phyloP scores from a whole-genome alignment of 2,888 invertebrate genomes.

The Zele albiditarsus region DNA sequence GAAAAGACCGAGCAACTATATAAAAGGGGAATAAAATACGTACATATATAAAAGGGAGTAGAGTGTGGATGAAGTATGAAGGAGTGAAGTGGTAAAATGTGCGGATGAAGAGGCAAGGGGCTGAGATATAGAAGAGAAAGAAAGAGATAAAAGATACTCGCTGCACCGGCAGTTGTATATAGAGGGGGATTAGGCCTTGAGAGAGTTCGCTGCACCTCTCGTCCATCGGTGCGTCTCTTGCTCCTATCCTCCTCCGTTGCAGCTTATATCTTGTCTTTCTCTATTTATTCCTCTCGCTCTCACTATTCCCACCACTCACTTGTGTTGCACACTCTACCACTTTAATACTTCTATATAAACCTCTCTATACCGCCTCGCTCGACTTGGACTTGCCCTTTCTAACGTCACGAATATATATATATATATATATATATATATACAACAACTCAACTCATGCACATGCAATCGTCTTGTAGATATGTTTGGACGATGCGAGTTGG shows the following conservation, averaged over 20 bases:
- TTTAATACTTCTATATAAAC: slow-evolving; percentile 19
- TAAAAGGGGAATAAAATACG: slow-evolving; percentile 1
- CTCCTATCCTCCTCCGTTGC: slow-evolving; percentile 12
- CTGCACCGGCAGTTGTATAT: slow-evolving; percentile 19
- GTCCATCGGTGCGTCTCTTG: slow-evolving; percentile 63
- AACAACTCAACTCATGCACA: slow-evolving; percentile 56
- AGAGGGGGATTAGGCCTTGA: slow-evolving; percentile 67
- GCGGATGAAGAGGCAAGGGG: slow-evolving; percentile 16
- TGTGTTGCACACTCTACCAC: slow-evolving; percentile 28
- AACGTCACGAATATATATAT: slow-evolving; percentile 53
- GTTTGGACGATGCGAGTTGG: slow-evolving; percentile 23
- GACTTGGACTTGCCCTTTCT: slow-evolving; percentile 68
- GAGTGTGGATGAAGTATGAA: slow-evolving; percentile 27
- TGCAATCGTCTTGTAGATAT: slow-evolving; percentile 49
- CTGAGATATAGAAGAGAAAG: background rate
- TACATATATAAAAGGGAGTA: background rate
- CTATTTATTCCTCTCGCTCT: slow-evolving; percentile 45
- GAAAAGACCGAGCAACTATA: background rate
- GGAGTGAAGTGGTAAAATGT: slow-evolving; percentile 28
- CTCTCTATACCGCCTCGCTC: slow-evolving; percentile 46
- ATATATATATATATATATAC: too few relatives aligned
- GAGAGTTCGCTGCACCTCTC: slow-evolving; percentile 73
- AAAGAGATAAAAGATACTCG: background rate
- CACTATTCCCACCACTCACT: slow-evolving; percentile 37
- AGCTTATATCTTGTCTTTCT: slow-evolving; percentile 25